Evolutionary conservation across 2,888 invertebrate genomes (phyloP), one percentile per base, ranked within the genome.

Genomic region (Drosophila testacea): DNA sequence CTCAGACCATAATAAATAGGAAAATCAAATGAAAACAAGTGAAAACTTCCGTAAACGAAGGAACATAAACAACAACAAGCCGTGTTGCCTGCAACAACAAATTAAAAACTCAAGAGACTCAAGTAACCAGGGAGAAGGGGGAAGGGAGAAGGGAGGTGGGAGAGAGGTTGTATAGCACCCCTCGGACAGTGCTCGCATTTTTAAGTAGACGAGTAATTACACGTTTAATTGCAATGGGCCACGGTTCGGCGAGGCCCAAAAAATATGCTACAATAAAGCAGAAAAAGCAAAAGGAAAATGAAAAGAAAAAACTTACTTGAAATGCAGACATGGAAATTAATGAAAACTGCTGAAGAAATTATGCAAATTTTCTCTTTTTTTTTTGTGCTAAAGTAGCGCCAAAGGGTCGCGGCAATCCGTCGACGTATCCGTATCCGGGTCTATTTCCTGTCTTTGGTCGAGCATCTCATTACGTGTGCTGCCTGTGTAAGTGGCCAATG

Each of bases 201-300:
- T 81, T 75, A 83, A 88, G 83, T 81, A 88, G 79, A 79, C 74
- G 67, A 75, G 90, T 91, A 92, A 91, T 91, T 91, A 91, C 91
- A 91, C 91, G 88, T 92, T 91, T 91, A 91, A 91, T 92, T 91
- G 91, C 90, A 90, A 84, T 74, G 82, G 78, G 83, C 57, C 69
- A 60, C 51, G 66, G 61, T 51, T 68, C 60, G 51, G 16, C 32
- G 57, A 34, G 74, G 68, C 79, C 77, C 83, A 77, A 84, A 85
- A 85, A 88, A 80, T 84, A 87, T 88, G 79, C 81, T 76, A 66
- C 56, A 22, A 61, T 38, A 41, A 46, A 57, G 9, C 22, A 3
- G 9, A 46, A 54, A 44, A 44, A 55, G n/a, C 13, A 11, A 44
- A 32, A 36, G 46, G 36, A 36, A 56, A 46, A 13, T n/a, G 10